Conservation (phyloP, 2,888 invertebrate species). For the Pterostichus niger region DNA sequence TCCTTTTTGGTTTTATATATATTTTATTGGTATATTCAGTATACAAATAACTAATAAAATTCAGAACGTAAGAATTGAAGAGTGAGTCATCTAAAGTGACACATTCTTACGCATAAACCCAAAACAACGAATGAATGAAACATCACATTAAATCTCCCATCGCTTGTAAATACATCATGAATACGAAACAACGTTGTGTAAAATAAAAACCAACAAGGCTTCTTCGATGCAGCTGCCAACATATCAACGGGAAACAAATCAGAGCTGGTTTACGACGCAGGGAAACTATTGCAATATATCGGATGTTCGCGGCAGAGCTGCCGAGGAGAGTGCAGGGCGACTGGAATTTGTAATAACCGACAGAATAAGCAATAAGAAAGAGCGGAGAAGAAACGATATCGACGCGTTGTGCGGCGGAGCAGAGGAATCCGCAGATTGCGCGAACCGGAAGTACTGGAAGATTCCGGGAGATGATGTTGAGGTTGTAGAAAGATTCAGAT, state of each 20-base stretch:
- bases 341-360: constrained; percentile 75
- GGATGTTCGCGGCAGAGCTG: constrained; percentile 68
- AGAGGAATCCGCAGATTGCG: constrained; percentile 10
- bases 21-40: too few relatives aligned
- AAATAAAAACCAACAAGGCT: constrained; percentile 17
- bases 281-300: constrained; percentile 75
- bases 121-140: background rate
- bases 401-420: constrained; percentile 1
- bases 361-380: constrained; percentile 74
- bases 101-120: too few relatives aligned
- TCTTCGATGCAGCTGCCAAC: constrained; percentile 67
- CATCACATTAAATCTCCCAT: background rate
- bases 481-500: too few relatives aligned
- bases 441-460: background rate
- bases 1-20: too few relatives aligned
- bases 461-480: background rate
- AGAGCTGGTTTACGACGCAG: constrained; percentile 70
- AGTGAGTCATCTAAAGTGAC: too few relatives aligned
- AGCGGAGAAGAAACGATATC: constrained; percentile 68
- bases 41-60: too few relatives aligned
- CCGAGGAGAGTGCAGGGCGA: constrained; percentile 69
- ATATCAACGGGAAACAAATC: constrained; percentile 72
- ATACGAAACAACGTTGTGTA: constrained; percentile 32
- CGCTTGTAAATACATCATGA: constrained; percentile 56
- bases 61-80: too few relatives aligned